Percentiles rank a stretch among this genome's conserved stretches.
Conservation (phyloP, 2,113 vertebrate genomes). For the Elephas maximus region DNA sequence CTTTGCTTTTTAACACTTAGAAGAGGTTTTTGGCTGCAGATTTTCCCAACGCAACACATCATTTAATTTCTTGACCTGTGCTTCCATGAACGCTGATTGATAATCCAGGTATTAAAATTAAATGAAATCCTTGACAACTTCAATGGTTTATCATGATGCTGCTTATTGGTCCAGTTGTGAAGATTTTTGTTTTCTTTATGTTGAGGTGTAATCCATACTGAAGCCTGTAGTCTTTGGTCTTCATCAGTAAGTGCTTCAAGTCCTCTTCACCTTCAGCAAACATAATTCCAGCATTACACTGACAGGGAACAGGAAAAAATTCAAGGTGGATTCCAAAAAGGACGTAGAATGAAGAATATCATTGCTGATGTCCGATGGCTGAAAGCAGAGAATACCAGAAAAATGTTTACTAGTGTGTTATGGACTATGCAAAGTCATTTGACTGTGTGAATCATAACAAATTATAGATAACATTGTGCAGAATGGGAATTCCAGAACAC, state of each 20-base stretch:
- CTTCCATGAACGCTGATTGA: not conserved
- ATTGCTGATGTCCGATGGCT: too few relatives aligned
- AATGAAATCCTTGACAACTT: not conserved
- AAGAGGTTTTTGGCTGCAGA: too few relatives aligned
- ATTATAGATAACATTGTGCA: not conserved
- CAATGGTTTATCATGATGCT: not conserved
- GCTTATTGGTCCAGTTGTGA: not conserved
- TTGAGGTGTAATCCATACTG: not conserved
- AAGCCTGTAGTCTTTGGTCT: not conserved
- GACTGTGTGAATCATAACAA: not conserved
- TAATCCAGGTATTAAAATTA: not conserved
- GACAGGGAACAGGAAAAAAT: not conserved
- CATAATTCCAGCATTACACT: not conserved
- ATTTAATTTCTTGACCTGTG: too few relatives aligned
- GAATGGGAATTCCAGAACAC: not conserved
- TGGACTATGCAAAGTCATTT: not conserved
- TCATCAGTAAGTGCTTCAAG: not conserved
- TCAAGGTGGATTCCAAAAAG: not conserved
- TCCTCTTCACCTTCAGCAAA: not conserved
- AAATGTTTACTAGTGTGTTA: not conserved
- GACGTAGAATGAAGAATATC: not conserved
- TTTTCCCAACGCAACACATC: too few relatives aligned
- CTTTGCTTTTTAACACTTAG: too few relatives aligned
- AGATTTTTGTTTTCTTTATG: not conserved
- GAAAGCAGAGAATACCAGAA: not conserved